These are phyloP conservation scores for Prunella strophiata DNA, from an alignment of 2,797 vertebrate genomes.

Conservation along the genomic window DNA sequence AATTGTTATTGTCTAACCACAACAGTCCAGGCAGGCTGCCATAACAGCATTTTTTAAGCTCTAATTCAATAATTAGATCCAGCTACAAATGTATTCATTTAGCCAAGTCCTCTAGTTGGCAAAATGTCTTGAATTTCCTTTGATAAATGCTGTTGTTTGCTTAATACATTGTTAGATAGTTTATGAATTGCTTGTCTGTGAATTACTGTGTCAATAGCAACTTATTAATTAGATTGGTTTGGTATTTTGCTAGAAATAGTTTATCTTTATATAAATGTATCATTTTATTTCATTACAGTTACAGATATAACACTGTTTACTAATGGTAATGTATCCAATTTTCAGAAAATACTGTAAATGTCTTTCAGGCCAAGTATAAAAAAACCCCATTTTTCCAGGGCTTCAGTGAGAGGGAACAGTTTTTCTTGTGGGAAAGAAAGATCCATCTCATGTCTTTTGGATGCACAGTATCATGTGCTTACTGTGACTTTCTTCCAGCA, in stretches of 20 bases:
- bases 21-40: slow-evolving; percentile 44
- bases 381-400: background rate
- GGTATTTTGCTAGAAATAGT: slow-evolving; percentile 7
- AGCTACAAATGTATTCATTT: slow-evolving; percentile 17
- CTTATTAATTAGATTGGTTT: slow-evolving; percentile 13
- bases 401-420: background rate
- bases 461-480: background rate
- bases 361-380: background rate
- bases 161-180: background rate
- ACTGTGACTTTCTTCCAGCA: background rate
- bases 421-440: background rate
- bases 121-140: slow-evolving; percentile 27
- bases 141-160: slow-evolving; percentile 1
- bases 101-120: slow-evolving; percentile 35
- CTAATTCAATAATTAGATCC: slow-evolving; percentile 54
- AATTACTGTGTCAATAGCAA: background rate
- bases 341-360: background rate
- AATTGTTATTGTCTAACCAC: slow-evolving; percentile 37
- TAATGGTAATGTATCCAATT: background rate
- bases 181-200: background rate
- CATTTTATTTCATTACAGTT: background rate
- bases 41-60: slow-evolving; percentile 20
- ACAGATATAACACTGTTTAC: background rate
- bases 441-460: background rate
- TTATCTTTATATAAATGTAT: background rate